Base-by-base conservation (phyloP, 2,797 vertebrate genomes). In the Chrosomus eos region DNA sequence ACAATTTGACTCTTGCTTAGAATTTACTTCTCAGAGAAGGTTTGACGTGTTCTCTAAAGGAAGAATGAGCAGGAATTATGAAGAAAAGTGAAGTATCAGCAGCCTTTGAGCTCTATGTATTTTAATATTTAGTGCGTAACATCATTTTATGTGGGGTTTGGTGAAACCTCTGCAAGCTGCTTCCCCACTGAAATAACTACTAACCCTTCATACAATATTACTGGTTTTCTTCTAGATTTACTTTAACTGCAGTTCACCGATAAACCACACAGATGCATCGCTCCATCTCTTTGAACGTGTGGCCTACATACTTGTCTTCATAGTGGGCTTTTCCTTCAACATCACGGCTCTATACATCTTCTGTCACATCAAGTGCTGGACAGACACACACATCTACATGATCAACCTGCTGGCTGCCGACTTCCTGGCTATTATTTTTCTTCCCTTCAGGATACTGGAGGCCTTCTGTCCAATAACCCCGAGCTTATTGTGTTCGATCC, bases 391-490 rank as follows among this genome's bases (percentile, higher is more conserved):
- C 78, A 86, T 95, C 87, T 96, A 94, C 91, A 93, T 93, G 90
- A 74, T 94, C 73, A 95, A 94, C 89, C 87, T 96, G 87, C 85
- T 51, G 2, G 0, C 91, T n/a, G 93, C 93, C 9, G 93, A 90
- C 87, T 91, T 90, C 33, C 74, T 93, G 73, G 91, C 97, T 76
- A 89, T 97, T 70, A 73, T 96, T 31, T 93, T 92, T 86, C 90
- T 97, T 26, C 97, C 97, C 0, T 93, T 96, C 28, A 90, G 93
- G 81, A 90, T 95, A 19, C 90, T 86, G 16, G 86, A 94, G 26
- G 81, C 89, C 76, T 92, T 91, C 79, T 13, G 48, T 28, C 64
- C 79, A 6, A 33, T 93, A 48, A 0, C 1, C 0, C 79, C 23
- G 11, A 67, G 36, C 0, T 0, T 0, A 0, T 43, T 93, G 0